Evolutionary conservation across 2,797 vertebrate species (phyloP), one percentile per base, ranked within the genome.

Genomic region (Acanthurus tractus): DNA sequence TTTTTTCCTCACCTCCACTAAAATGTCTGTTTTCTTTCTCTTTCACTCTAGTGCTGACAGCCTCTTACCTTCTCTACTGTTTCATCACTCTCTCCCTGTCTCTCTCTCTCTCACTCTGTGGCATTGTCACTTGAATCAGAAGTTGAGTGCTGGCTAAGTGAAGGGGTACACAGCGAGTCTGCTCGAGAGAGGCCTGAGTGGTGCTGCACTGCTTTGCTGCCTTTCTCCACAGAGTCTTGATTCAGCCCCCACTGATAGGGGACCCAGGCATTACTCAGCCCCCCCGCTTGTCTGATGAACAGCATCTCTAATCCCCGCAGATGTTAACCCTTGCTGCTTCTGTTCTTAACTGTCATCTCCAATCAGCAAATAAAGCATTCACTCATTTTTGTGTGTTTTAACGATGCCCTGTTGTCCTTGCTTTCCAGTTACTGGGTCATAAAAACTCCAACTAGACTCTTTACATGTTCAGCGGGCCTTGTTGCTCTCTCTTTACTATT

Each of bases 141-240:
- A 89, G 84, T 90, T 87, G 88, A 91, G 88, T 91, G 86, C 83
- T 67, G 89, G 86, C 87, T 89, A 88, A 91, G 90, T 91, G 87
- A 90, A 88, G 88, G 85, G 86, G 88, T 87, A 86, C 88, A 86
- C 87, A 86, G 88, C 76, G 70, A 83, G 81, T 86, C 90, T 88
- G 83, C 84, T 88, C 77, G 58, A 87, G 90, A 88, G 88, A 86
- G 87, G 81, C 86, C 85, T 91, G 89, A 91, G 88, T 90, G 86
- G 52, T 85, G 76, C 88, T 87, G 86, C 79, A 71, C 84, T 88
- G 87, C 87, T 83, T 84, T 85, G 75, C 79, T 76, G 83, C 85
- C 78, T 88, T 82, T 87, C 76, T 84, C 85, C 82, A 82, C 78
- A 74, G 80, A 88, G 80, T 82, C 78, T 86, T 90, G 83, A 91